Evolutionary conservation across 2,888 invertebrate species (phyloP).

Genomic region (Nezara viridula): DNA sequence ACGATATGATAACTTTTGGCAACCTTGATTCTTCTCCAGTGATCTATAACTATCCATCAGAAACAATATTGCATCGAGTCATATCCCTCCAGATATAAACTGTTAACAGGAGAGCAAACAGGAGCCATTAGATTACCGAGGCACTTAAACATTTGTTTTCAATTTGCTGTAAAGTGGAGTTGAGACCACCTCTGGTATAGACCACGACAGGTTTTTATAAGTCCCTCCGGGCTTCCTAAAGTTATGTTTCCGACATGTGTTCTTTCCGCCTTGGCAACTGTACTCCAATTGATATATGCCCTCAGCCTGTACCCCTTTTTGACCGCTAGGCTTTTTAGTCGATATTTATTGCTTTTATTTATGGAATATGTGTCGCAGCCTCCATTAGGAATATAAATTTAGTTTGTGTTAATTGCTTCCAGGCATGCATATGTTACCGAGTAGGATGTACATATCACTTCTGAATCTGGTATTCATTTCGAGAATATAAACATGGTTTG

Average conservation of each 20-base stretch:
- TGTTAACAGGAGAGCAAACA: neutral
- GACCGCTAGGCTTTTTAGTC: slow-evolving; percentile 12
- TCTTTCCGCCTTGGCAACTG: neutral
- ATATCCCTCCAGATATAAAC: neutral
- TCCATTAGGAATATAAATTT: slow-evolving; percentile 16
- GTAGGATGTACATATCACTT: neutral
- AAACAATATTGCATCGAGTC: too few species aligned
- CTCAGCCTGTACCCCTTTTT: neutral
- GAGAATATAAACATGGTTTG: neutral
- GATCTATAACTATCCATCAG: too few species aligned
- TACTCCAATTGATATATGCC: neutral
- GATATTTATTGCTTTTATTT: neutral
- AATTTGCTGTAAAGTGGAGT: neutral
- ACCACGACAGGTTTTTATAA: slow-evolving; percentile 5
- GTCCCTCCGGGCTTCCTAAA: neutral
- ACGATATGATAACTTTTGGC: too few species aligned
- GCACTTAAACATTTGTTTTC: neutral
- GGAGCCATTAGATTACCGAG: neutral
- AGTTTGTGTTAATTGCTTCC: slow-evolving; percentile 7
- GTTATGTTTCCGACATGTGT: slow-evolving; percentile 30
- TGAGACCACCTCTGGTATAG: neutral
- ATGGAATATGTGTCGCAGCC: neutral
- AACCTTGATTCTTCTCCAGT: too few species aligned
- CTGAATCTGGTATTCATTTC: neutral
- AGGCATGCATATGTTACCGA: neutral